These are phyloP conservation scores for Darevskia nairensis DNA, from an alignment of 2,797 vertebrate genomes.

Conservation along the genomic window DNA sequence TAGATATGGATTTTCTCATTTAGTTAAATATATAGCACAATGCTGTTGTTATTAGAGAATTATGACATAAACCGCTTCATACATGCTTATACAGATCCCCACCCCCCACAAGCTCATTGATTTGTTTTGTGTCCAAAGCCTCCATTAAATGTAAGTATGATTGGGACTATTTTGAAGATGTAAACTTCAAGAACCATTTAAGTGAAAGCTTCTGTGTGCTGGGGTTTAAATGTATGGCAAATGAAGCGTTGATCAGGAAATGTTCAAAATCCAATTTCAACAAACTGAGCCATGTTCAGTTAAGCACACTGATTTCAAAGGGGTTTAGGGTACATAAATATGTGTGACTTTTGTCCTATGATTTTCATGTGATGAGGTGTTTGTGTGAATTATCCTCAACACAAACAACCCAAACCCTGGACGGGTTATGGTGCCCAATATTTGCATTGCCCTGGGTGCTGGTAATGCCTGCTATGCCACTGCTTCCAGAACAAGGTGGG, in stretches of 20 bases:
- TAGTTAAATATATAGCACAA: constrained; percentile 43
- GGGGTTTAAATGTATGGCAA: not conserved
- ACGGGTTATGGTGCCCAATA: too few species aligned
- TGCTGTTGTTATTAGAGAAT: constrained; percentile 53
- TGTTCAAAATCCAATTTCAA: not conserved
- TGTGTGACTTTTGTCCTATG: too few species aligned
- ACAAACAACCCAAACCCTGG: too few species aligned
- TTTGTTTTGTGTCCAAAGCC: constrained; percentile 28
- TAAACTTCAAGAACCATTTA: not conserved
- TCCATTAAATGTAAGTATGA: constrained; percentile 38
- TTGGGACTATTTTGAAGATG: constrained; percentile 27
- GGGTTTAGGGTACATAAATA: too few species aligned
- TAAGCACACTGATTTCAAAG: not conserved
- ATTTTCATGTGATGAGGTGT: too few species aligned
- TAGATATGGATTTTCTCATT: constrained; percentile 57
- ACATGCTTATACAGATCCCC: constrained; percentile 52
- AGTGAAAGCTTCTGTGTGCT: not conserved
- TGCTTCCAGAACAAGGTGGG: too few species aligned
- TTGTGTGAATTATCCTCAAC: too few species aligned
- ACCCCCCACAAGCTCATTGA: constrained; percentile 42
- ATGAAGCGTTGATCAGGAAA: not conserved
- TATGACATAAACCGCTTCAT: constrained; percentile 20
- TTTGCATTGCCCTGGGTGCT: too few species aligned
- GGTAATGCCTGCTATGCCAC: too few species aligned
- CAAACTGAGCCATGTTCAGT: not conserved